A percentile compares a stretch with the other conserved stretches of the same genome.
phyloP scores from a whole-genome alignment of 1,140 invertebrate species.

The Brachionus angularis region DNA sequence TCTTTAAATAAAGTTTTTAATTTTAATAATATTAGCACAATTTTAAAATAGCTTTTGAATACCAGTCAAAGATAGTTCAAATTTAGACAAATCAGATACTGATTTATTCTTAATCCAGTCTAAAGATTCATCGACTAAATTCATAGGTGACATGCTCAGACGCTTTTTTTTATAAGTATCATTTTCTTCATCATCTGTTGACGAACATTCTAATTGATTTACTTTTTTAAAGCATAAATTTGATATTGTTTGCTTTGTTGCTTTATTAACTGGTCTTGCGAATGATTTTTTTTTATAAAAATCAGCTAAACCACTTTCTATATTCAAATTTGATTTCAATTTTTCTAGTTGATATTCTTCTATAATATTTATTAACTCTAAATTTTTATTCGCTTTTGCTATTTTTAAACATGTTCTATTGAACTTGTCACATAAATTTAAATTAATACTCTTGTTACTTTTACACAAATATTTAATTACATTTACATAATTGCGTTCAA shows the following conservation, averaged over 20 bases:
- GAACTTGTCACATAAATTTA: constrained; percentile 7
- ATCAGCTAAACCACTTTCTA: background rate
- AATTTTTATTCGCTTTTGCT: constrained; percentile 1
- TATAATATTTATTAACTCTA: background rate
- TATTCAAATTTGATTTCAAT: background rate
- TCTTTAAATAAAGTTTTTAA: background rate
- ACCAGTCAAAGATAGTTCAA: constrained; percentile 37
- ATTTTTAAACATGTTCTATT: constrained; percentile 5
- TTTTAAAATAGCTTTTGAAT: background rate
- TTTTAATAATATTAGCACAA: background rate
- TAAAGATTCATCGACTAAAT: constrained; percentile 15
- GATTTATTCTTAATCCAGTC: constrained; percentile 37
- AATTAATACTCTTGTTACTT: constrained; percentile 6
- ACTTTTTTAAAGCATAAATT: background rate
- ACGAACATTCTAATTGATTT: background rate
- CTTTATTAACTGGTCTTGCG: constrained; percentile 4
- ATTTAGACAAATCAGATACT: constrained; percentile 5
- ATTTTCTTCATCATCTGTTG: background rate
- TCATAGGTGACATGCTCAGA: constrained; percentile 15
- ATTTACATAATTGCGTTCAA: background rate
- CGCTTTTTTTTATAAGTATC: constrained; percentile 30
- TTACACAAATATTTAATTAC: background rate
- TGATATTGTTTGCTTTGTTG: background rate
- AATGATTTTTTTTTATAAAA: constrained; percentile 33
- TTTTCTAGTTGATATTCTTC: background rate